Conservation (phyloP, 2,113 vertebrate genomes). For the Azemiops feae region DNA sequence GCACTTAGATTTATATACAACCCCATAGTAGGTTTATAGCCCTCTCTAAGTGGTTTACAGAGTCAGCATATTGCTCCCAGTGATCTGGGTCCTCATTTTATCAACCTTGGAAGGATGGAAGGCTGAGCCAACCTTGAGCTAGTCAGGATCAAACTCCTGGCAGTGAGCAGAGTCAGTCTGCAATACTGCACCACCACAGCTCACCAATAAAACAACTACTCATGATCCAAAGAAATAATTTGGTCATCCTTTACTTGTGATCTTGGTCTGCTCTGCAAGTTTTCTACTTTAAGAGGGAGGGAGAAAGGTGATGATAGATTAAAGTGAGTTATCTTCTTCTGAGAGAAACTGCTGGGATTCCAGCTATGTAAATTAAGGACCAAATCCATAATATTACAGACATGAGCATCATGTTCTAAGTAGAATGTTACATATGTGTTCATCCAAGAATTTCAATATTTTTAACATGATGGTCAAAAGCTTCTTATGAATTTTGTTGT, state of each 20-base stretch:
- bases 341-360: neutral
- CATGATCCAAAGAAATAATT: neutral
- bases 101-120: neutral
- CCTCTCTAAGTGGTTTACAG: neutral
- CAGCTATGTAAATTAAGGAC: neutral
- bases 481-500: constrained; percentile 68
- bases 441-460: constrained; percentile 48
- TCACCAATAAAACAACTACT: neutral
- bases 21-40: neutral
- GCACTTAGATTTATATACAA: neutral
- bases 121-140: neutral
- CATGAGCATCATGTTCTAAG: neutral
- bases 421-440: neutral
- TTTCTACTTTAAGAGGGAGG: neutral
- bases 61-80: neutral
- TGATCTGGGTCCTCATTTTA: neutral
- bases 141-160: too few species aligned
- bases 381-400: neutral
- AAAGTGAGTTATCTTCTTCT: neutral
- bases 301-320: neutral
- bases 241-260: neutral
- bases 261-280: neutral
- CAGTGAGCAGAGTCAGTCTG: neutral
- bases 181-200: neutral
- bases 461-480: constrained; percentile 55